Percentiles rank a stretch among this genome's conserved stretches.
Conservation (phyloP, 1,140 invertebrate species). For the Uloborus diversus region DNA sequence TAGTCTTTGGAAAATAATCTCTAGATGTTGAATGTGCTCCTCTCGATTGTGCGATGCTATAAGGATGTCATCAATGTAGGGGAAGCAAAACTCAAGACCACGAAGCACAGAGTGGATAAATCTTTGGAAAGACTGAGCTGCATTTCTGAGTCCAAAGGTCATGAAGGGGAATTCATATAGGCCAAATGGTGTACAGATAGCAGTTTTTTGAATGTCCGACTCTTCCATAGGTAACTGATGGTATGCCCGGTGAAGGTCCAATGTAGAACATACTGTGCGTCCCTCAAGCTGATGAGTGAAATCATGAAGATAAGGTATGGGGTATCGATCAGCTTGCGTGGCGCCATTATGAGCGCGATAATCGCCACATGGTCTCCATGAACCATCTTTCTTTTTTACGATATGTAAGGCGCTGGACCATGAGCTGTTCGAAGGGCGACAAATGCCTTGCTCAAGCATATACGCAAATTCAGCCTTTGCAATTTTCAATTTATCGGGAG, state of each 20-base stretch:
- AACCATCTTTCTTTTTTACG: constrained; percentile 55
- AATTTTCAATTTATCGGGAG: constrained; percentile 31
- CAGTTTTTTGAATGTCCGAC: constrained; percentile 44
- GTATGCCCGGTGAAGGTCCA: constrained; percentile 58
- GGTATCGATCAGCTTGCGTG: constrained; percentile 58
- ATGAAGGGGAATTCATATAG: constrained; percentile 57
- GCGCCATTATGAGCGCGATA: constrained; percentile 57
- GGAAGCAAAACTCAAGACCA: constrained; percentile 53
- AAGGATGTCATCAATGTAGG: constrained; percentile 57
- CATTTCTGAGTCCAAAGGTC: constrained; percentile 67
- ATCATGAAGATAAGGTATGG: constrained; percentile 58
- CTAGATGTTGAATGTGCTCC: constrained; percentile 60
- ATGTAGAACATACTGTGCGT: constrained; percentile 56
- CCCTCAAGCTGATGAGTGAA: constrained; percentile 18
- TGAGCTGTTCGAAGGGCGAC: neutral
- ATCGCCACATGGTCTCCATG: constrained; percentile 57
- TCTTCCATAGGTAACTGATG: neutral
- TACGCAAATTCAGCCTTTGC: too few species aligned
- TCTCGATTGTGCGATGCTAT: neutral
- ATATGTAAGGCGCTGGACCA: constrained; percentile 52
- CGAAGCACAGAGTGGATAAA: constrained; percentile 67
- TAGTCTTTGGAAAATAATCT: constrained; percentile 62
- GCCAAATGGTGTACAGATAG: constrained; percentile 28
- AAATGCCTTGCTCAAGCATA: constrained; percentile 32
- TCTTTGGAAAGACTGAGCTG: constrained; percentile 67